phyloP scores from a whole-genome alignment of 2,888 invertebrate genomes.

The Andrena haemorrhoa region DNA sequence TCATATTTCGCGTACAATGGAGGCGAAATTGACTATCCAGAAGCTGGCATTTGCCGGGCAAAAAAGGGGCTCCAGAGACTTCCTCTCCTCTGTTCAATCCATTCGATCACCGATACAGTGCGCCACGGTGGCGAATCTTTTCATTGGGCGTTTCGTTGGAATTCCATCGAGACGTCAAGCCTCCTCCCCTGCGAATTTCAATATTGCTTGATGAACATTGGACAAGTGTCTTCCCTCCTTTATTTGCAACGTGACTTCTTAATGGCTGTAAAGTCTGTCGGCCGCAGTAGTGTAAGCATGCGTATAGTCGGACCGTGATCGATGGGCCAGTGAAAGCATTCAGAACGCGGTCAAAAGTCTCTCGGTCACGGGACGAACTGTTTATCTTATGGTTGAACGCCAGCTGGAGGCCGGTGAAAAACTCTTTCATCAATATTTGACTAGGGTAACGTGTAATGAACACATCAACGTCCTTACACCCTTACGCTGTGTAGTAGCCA shows the following conservation, averaged over 20 bases:
- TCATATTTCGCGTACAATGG: constrained; percentile 61
- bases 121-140: constrained; percentile 13
- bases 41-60: constrained; percentile 48
- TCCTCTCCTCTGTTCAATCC: constrained; percentile 3
- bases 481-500: no score
- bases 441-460: background rate
- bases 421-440: background rate
- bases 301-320: constrained; percentile 34
- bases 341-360: constrained; percentile 23
- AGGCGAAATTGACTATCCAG: constrained; percentile 63
- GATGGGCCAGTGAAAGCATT: constrained; percentile 37
- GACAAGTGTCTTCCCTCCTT: background rate
- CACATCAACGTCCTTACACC: background rate
- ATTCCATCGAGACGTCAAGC: background rate
- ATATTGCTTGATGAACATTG: background rate
- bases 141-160: background rate
- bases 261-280: background rate
- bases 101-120: constrained; percentile 13
- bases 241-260: background rate
- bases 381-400: constrained; percentile 37
- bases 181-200: background rate
- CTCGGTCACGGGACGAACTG: constrained; percentile 34
- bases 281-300: constrained; percentile 34
- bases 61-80: constrained; percentile 16
- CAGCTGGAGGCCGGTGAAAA: background rate